Conservation (phyloP, 2,888 invertebrate genomes). For the Poecilobothrus nobilitatus region DNA sequence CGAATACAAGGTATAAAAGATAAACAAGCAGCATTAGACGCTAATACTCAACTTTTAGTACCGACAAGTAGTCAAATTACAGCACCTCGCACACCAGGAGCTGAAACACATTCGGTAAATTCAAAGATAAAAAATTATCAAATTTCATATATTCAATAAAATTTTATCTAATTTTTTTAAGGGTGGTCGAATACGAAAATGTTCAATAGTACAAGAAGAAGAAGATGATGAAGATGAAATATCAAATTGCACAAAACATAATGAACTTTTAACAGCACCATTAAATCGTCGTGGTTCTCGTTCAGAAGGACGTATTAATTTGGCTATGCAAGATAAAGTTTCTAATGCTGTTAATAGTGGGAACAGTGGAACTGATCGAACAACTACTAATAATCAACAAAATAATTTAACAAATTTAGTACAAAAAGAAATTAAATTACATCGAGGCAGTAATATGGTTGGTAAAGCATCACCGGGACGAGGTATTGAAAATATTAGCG, state of each 20-base stretch:
- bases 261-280: constrained; percentile 48
- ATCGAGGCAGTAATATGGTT: constrained; percentile 15
- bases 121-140: constrained; percentile 12
- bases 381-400: constrained; percentile 28
- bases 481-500: neutral
- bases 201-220: constrained; percentile 87
- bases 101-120: constrained; percentile 53
- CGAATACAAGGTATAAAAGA: constrained; percentile 17
- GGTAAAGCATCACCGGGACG: constrained; percentile 19
- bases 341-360: constrained; percentile 40
- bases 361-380: constrained; percentile 33
- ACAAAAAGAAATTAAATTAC: constrained; percentile 23
- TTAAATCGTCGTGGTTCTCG: constrained; percentile 63
- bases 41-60: constrained; percentile 17
- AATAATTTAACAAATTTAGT: constrained; percentile 17
- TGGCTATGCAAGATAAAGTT: constrained; percentile 56
- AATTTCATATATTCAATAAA: neutral
- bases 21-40: constrained; percentile 16
- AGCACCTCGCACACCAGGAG: constrained; percentile 61
- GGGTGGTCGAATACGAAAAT: constrained; percentile 66
- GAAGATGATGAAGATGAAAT: constrained; percentile 77
- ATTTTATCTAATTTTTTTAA: constrained; percentile 23
- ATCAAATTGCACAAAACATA: constrained; percentile 46
- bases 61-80: constrained; percentile 36
- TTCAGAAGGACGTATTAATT: constrained; percentile 69